phyloP scores from a whole-genome alignment of 2,113 vertebrate genomes.

The Perca fluviatilis region DNA sequence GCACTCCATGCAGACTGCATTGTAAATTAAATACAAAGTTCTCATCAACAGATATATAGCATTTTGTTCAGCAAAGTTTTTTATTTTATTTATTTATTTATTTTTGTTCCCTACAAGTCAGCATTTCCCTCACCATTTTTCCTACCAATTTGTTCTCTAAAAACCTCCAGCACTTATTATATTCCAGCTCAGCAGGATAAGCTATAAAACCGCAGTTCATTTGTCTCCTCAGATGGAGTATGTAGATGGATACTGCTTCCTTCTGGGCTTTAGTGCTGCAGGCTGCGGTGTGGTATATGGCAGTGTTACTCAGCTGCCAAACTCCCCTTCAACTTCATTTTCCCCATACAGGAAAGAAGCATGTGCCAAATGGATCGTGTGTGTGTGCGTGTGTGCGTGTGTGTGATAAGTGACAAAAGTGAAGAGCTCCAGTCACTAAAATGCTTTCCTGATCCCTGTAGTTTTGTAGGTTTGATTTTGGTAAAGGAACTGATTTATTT shows the following conservation, averaged over 20 bases:
- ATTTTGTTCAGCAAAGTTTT: conserved; percentile 53
- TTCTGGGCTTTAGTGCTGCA: conserved; percentile 60
- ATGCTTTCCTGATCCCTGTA: background rate
- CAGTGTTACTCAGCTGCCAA: conserved; percentile 53
- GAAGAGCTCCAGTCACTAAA: background rate
- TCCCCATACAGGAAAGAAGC: conserved; percentile 49
- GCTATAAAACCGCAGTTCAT: conserved; percentile 77
- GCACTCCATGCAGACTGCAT: too few relatives aligned
- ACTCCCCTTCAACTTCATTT: conserved; percentile 58
- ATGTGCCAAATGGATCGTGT: conserved; percentile 65
- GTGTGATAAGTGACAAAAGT: background rate
- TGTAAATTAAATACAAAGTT: background rate
- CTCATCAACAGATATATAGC: conserved; percentile 6
- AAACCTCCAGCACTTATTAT: conserved; percentile 66
- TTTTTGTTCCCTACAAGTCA: conserved; percentile 58
- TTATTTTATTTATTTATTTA: background rate
- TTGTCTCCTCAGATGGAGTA: conserved; percentile 74
- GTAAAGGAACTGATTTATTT: background rate
- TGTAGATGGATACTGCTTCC: conserved; percentile 62
- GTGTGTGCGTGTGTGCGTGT: too few relatives aligned
- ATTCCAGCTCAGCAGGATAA: conserved; percentile 71
- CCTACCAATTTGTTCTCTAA: conserved; percentile 63
- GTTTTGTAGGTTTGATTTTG: background rate
- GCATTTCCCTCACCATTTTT: conserved; percentile 68
- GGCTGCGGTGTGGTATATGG: conserved; percentile 64